Conservation (phyloP, 1,140 invertebrate genomes). For the Bursaphelenchus mucronatus region DNA sequence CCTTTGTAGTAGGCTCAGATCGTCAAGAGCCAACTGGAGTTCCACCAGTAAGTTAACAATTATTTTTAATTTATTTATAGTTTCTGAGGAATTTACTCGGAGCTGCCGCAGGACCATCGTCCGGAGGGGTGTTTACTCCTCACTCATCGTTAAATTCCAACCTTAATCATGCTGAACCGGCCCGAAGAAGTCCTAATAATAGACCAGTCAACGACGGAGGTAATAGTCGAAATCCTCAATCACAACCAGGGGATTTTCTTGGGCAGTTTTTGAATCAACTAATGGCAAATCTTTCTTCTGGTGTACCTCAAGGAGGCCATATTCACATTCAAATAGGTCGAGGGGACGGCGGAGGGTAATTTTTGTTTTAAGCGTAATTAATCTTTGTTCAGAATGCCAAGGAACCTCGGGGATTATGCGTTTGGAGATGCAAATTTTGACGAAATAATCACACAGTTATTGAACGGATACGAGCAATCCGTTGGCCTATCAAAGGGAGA, state of each 20-base stretch:
- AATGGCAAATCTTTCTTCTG: constrained; percentile 4
- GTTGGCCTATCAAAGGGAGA: constrained; percentile 7
- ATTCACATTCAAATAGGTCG: constrained; percentile 8
- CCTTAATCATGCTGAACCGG: too few species aligned
- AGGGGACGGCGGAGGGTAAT: neutral
- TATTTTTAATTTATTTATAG: too few species aligned
- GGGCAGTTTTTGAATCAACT: constrained; percentile 7
- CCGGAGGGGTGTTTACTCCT: too few species aligned
- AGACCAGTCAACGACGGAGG: too few species aligned
- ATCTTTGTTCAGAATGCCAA: neutral
- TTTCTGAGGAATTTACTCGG: too few species aligned
- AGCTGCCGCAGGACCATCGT: too few species aligned
- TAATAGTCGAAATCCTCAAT: neutral
- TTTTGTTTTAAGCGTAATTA: neutral
- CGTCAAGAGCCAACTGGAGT: too few species aligned
- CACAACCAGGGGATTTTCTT: constrained; percentile 2
- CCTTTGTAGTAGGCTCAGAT: too few species aligned
- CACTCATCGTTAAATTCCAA: too few species aligned
- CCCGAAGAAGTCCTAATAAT: too few species aligned
- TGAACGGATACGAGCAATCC: constrained; percentile 5
- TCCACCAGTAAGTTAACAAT: too few species aligned
- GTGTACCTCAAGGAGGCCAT: constrained; percentile 2
- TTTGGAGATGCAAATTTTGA: constrained; percentile 17
- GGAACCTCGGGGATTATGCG: constrained; percentile 13
- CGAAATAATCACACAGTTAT: constrained; percentile 14